Conservation (phyloP, 2,888 invertebrate species). For the Linnaemya tessellans region DNA sequence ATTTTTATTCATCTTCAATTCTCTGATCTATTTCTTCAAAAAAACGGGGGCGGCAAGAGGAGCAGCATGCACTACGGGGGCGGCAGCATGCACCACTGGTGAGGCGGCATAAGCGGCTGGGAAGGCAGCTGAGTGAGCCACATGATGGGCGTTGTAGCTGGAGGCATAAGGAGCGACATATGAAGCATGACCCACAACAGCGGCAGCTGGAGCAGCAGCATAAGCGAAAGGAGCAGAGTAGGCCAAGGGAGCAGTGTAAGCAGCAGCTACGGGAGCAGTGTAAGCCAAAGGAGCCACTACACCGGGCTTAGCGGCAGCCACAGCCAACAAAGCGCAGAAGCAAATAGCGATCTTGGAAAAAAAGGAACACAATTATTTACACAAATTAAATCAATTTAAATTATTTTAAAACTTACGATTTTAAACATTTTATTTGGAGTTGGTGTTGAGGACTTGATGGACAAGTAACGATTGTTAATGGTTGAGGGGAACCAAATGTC, state of each 20-base stretch:
- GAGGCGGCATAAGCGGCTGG: constrained; percentile 77
- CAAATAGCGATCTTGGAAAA: constrained; percentile 76
- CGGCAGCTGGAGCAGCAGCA: constrained; percentile 73
- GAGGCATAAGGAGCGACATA: constrained; percentile 80
- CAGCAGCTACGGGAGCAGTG: constrained; percentile 63
- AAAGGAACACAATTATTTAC: not conserved
- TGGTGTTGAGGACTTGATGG: constrained; percentile 27
- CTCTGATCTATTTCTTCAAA: constrained; percentile 52
- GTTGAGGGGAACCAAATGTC: not conserved
- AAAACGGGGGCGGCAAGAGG: constrained; percentile 66
- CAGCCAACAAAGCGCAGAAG: constrained; percentile 78
- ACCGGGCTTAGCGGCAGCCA: constrained; percentile 67
- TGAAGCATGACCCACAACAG: constrained; percentile 79
- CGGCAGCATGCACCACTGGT: constrained; percentile 60
- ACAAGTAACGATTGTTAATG: constrained; percentile 47
- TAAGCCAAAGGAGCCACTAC: constrained; percentile 73
- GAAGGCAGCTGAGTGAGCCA: constrained; percentile 80
- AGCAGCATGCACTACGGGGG: constrained; percentile 60
- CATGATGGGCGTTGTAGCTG: constrained; percentile 77
- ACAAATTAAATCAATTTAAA: not conserved
- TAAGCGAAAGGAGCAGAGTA: constrained; percentile 67
- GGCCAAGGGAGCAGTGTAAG: constrained; percentile 72
- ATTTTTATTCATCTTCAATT: constrained; percentile 34
- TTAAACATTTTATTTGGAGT: constrained; percentile 77
- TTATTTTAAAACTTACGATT: constrained; percentile 76